Conservation (phyloP, 1,140 invertebrate species). For the Nylanderia fulva region DNA sequence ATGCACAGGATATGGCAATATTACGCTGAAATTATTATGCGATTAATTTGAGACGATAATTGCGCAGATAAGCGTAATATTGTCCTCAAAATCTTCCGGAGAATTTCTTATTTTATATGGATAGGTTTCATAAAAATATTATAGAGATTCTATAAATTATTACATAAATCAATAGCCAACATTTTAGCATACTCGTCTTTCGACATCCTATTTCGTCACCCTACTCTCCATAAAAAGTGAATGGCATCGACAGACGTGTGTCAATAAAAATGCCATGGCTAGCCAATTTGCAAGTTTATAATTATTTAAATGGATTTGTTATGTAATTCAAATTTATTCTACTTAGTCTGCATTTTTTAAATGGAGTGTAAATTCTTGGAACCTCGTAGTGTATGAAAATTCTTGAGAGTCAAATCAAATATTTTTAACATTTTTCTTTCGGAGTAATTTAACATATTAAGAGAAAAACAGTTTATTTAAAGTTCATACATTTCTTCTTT, state of each 20-base stretch:
- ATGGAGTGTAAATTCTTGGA: neutral
- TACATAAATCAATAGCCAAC: neutral
- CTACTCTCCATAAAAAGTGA: constrained; percentile 28
- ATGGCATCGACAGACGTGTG: neutral
- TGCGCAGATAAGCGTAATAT: neutral
- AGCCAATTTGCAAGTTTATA: neutral
- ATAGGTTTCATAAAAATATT: neutral
- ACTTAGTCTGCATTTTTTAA: constrained; percentile 13
- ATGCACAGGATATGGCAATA: constrained; percentile 16
- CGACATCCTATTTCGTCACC: neutral
- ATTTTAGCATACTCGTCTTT: constrained; percentile 7
- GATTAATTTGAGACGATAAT: neutral
- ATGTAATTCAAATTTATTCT: neutral
- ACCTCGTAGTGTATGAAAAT: neutral
- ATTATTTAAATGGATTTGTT: neutral
- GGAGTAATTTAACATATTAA: neutral
- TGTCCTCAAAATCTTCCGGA: neutral
- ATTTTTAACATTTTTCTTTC: neutral
- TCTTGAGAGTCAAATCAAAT: neutral
- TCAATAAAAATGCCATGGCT: constrained; percentile 3
- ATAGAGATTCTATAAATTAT: neutral
- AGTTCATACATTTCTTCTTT: neutral
- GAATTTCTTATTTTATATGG: neutral
- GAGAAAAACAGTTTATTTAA: neutral
- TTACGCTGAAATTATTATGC: constrained; percentile 2